Conservation (phyloP, 2,113 vertebrate species). For the Gavialis gangeticus region DNA sequence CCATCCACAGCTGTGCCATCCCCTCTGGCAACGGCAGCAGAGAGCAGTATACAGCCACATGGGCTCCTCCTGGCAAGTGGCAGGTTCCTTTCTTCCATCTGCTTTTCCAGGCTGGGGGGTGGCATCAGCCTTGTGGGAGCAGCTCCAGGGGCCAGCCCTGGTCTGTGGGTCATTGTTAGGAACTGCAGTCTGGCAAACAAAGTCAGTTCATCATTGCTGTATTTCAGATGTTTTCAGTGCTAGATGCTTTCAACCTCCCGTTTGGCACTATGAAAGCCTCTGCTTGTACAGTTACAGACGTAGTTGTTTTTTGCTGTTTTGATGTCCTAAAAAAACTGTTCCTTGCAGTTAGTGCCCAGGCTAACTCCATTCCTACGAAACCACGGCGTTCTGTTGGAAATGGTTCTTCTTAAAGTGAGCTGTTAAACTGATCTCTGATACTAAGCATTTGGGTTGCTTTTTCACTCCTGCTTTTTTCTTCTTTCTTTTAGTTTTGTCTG, state of each 20-base stretch:
- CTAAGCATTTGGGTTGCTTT: not conserved
- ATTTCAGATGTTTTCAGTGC: not conserved
- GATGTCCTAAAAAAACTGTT: fast-evolving
- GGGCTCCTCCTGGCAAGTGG: fast-evolving
- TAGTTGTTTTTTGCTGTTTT: not conserved
- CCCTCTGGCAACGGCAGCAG: not conserved
- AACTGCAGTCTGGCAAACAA: not conserved
- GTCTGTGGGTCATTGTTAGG: not conserved
- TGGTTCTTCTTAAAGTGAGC: not conserved
- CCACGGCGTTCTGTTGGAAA: too few relatives aligned
- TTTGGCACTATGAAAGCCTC: not conserved
- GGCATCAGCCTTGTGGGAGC: too few relatives aligned
- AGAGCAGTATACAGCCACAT: not conserved
- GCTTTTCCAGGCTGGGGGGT: not conserved
- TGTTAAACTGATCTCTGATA: not conserved
- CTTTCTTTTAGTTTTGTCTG: not conserved
- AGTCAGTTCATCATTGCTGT: not conserved
- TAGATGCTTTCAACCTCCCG: fast-evolving
- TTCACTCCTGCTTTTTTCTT: too few relatives aligned
- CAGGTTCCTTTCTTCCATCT: fast-evolving
- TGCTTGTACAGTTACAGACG: fast-evolving
- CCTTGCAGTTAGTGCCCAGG: too few relatives aligned
- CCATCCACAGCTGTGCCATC: not conserved
- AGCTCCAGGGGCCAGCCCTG: fast-evolving
- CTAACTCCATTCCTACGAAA: too few relatives aligned